Conservation (phyloP, 2,113 vertebrate genomes). For the Leucopsar rothschildi region DNA sequence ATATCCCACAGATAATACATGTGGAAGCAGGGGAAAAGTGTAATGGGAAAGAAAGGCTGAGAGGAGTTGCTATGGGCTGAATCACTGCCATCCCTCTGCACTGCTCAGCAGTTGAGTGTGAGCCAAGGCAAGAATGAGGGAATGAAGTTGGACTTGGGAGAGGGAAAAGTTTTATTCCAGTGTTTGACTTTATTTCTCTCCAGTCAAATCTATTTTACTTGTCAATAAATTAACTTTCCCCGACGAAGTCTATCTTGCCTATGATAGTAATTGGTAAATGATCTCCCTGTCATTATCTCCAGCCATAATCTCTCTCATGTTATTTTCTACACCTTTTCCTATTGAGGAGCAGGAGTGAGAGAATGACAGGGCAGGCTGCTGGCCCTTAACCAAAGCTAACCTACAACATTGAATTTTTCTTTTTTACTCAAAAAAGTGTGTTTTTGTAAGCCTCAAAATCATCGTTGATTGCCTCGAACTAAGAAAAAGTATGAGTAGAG, state of each 20-base stretch:
- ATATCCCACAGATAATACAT: not conserved
- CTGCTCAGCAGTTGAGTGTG: not conserved
- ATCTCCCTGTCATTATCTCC: not conserved
- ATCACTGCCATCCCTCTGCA: not conserved
- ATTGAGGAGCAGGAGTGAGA: not conserved
- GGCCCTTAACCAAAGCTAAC: not conserved
- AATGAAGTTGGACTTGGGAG: not conserved
- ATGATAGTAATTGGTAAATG: not conserved
- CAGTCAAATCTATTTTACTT: not conserved
- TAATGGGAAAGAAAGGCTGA: not conserved
- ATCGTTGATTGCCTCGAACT: not conserved
- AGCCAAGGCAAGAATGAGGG: not conserved
- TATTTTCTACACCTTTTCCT: not conserved
- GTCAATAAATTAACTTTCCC: not conserved
- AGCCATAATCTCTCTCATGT: not conserved
- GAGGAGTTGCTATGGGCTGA: not conserved
- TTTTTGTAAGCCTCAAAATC: not conserved
- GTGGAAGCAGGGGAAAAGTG: fast-evolving
- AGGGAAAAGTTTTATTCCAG: not conserved
- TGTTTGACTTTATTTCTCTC: not conserved
- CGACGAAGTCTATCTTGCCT: not conserved
- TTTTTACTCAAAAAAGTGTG: not conserved
- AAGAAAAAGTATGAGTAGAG: not conserved
- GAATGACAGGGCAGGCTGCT: not conserved
- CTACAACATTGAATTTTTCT: not conserved